A percentile compares a stretch with the other conserved stretches of the same genome.
Evolutionary conservation across 2,888 invertebrate genomes (phyloP).

Genomic region (Cylindroiulus punctatus): DNA sequence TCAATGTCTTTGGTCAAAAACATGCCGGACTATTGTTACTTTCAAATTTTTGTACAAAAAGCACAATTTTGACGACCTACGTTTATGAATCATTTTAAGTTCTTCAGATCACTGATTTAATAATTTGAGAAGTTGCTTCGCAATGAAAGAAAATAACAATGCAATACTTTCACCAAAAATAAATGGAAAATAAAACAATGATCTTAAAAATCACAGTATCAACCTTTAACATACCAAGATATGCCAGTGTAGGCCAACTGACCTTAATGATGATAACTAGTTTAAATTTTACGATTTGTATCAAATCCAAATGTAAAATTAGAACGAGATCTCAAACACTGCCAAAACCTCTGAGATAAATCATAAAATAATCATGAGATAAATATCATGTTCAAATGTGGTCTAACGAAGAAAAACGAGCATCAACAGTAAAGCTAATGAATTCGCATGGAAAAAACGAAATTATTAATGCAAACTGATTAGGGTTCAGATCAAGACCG

Average conservation of each 20-base stretch:
- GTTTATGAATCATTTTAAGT: neutral
- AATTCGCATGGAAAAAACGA: neutral
- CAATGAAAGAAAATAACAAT: neutral
- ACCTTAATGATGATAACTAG: too few species aligned
- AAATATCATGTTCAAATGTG: neutral
- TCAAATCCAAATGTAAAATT: neutral
- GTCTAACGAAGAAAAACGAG: neutral
- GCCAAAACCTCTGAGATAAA: neutral
- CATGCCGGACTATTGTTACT: neutral
- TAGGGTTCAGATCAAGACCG: slow-evolving; percentile 7
- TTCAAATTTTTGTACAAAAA: neutral
- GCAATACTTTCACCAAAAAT: neutral
- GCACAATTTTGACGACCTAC: neutral
- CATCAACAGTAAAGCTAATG: neutral
- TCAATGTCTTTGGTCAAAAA: neutral
- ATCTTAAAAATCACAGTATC: too few species aligned
- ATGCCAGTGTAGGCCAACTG: too few species aligned
- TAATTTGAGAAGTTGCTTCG: neutral
- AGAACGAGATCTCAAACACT: neutral
- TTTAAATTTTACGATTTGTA: neutral
- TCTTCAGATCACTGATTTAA: neutral
- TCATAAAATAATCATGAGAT: too few species aligned
- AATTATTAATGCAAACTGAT: neutral
- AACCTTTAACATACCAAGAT: too few species aligned
- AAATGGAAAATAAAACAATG: neutral